Percentiles rank a stretch among this genome's conserved stretches.
phyloP scores from a whole-genome alignment of 1,140 invertebrate genomes.

The Drosophila lacteicornis region DNA sequence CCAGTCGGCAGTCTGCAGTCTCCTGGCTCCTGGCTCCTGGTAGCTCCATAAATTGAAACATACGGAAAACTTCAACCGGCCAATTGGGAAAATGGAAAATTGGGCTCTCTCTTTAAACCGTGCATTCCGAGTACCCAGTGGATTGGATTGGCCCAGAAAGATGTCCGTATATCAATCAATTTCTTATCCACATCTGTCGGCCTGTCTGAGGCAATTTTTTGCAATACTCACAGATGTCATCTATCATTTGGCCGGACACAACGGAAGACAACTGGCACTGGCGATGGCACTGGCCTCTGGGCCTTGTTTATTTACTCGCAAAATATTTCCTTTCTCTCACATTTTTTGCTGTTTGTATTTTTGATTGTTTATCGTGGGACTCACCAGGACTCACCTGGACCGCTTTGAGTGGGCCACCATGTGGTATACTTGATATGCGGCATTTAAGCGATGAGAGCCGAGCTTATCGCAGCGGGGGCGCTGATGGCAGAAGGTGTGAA shows the following conservation, averaged over 20 bases:
- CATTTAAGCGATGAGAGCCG: constrained; percentile 39
- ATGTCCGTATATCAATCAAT: constrained; percentile 51
- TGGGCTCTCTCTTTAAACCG: constrained; percentile 24
- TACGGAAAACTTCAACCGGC: constrained; percentile 50
- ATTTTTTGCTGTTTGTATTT: constrained; percentile 6
- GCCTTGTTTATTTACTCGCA: constrained; percentile 47
- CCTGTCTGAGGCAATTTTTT: constrained; percentile 51
- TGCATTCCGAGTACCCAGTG: constrained; percentile 1
- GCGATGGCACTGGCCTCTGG: constrained; percentile 22
- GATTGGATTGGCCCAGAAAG: neutral
- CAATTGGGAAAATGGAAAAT: constrained; percentile 25
- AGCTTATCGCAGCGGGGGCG: constrained; percentile 17
- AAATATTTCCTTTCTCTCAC: constrained; percentile 5
- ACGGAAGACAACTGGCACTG: constrained; percentile 39
- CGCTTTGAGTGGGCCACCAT: constrained; percentile 20
- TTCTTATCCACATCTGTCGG: constrained; percentile 51
- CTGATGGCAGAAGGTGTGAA: neutral
- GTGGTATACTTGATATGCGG: constrained; percentile 46
- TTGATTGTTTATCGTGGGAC: constrained; percentile 39
- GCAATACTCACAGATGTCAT: constrained; percentile 40
- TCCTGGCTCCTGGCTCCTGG: constrained; percentile 6
- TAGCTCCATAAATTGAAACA: constrained; percentile 60
- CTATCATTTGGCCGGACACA: constrained; percentile 54
- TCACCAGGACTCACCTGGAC: constrained; percentile 13
- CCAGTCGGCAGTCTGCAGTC: neutral